These are phyloP conservation scores for Meghimatium bilineatum DNA, from an alignment of 2,888 invertebrate species.

Conservation along the genomic window DNA sequence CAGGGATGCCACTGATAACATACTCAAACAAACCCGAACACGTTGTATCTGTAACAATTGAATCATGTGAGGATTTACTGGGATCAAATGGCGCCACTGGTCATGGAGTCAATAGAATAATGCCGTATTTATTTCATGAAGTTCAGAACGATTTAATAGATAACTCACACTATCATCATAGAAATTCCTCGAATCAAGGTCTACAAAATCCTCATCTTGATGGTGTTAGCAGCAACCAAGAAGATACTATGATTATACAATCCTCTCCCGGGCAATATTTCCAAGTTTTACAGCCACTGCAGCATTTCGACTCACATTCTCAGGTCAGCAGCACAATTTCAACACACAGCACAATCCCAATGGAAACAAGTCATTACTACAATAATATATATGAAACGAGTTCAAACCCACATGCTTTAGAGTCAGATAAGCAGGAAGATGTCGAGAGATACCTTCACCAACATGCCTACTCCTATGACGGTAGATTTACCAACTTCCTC, in stretches of 20 bases:
- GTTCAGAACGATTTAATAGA: not conserved
- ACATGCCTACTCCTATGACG: conserved; percentile 51
- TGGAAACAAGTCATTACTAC: conserved; percentile 23
- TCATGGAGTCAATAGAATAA: not conserved
- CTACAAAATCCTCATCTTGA: not conserved
- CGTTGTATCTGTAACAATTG: conserved; percentile 9
- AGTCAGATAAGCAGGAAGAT: conserved; percentile 51
- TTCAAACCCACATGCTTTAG: conserved; percentile 21
- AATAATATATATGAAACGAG: conserved; percentile 35
- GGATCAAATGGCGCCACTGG: conserved; percentile 8
- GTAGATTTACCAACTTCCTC: conserved; percentile 45
- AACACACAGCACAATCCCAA: conserved; percentile 5
- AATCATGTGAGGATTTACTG: conserved; percentile 6
- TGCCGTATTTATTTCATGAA: not conserved
- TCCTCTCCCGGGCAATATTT: conserved; percentile 90
- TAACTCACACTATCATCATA: not conserved
- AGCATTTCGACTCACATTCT: conserved; percentile 30
- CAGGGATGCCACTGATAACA: conserved; percentile 16
- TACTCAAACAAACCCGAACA: not conserved
- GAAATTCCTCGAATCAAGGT: not conserved
- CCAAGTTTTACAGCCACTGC: conserved; percentile 55
- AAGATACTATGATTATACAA: conserved; percentile 83
- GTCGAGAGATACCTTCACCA: conserved; percentile 64
- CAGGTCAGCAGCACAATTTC: conserved; percentile 28
- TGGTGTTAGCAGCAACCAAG: not conserved